Base-by-base conservation (phyloP, 1,140 invertebrate species). In the Sinella curviseta region DNA sequence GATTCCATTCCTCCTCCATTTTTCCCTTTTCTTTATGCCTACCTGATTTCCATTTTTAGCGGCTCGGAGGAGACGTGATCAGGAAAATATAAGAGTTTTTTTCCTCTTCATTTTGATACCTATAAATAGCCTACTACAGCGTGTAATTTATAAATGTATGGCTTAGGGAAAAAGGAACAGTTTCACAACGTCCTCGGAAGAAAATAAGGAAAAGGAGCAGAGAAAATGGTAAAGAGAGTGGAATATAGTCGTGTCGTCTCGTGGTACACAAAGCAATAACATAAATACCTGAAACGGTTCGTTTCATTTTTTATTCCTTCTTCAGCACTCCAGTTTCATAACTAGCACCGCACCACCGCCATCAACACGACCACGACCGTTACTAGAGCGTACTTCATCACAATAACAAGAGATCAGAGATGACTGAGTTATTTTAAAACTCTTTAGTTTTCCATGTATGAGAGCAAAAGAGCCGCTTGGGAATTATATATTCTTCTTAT, bases 361-460 rank as follows among this genome's bases (percentile, higher is more conserved):
- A 12, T 14, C 12, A 12, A 26, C 24, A 14, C 14, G 3, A 60
- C 12, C 24, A n/a, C 24, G 57, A 3, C 4, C 14, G 57, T 12
- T 20, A 48, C 8, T 8, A 48, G 39, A 48, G 39, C 39, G 4
- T 17, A 48, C 24, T 60, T 14, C 55, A 60, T 70, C 30, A 31
- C 31, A 70, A 70, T 70, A 70, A 33, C 26, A 70, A 70, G 31
- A 70, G 31, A 70, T 70, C 65, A 70, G 28, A 2, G 57, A 33
- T 70, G 65, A 31, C 3, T 70, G 28, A 31, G 65, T 70, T 70
- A 70, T 31, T 31, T 31, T 70, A 31, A 70, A 70, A 70, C 26
- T 70, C 26, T 33, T 33, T 70, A 70, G 65, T 70, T 60, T 60
- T 60, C 55, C 55, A n/a, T n/a, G n/a, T n/a, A n/a, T 60, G n/a